Base-by-base conservation (phyloP, 2,888 invertebrate genomes). In the Drosophila nr. perissopoda region DNA sequence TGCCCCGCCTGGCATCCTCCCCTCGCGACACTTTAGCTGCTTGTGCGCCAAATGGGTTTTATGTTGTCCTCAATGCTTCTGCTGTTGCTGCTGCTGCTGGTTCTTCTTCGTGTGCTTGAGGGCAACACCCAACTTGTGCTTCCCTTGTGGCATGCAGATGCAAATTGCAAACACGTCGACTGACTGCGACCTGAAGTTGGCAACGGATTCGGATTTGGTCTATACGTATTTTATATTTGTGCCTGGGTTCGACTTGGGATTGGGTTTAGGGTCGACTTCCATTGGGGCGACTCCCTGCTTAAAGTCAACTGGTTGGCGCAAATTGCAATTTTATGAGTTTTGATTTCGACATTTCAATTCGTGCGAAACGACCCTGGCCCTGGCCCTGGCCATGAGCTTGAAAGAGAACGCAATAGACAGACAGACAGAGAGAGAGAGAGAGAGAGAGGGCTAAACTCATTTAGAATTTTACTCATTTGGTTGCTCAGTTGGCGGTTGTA, bases 301-400 rank as follows among this genome's bases (percentile, higher is more conserved):
- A 66, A 82, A 81, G 75, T 77, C 72, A 78, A 85, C 71, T 73
- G 80, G 75, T 73, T 82, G 78, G 77, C 74, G 77, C 73, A 87
- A 88, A 88, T 87, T 84, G 84, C 84, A 86, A 71, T 87, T 87
- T 83, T 88, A 87, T 86, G 88, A 83, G 82, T 86, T 87, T 87
- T 85, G 88, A 87, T 87, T 85, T 77, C 71, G 83, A 78, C 82
- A 78, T 79, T 68, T 58, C 75, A 74, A 76, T 84, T 59, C 70
- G 33, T 64, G 64, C 66, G 65, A 49, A 49, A 57, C 33, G 48
- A 56, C 36, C 25, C 48, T 51, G 63, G 45, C 40, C 61, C 61
- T 70, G 49, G 38, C 42, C 29, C 38, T 49, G 42, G n/a, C 33
- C 1, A 42, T 61, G 52, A 34, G 62, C 59, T 59, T 57, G 66